Evolutionary conservation across 2,888 invertebrate species (phyloP), one percentile per base, ranked within the genome.

Genomic region (Dorcus hopei): DNA sequence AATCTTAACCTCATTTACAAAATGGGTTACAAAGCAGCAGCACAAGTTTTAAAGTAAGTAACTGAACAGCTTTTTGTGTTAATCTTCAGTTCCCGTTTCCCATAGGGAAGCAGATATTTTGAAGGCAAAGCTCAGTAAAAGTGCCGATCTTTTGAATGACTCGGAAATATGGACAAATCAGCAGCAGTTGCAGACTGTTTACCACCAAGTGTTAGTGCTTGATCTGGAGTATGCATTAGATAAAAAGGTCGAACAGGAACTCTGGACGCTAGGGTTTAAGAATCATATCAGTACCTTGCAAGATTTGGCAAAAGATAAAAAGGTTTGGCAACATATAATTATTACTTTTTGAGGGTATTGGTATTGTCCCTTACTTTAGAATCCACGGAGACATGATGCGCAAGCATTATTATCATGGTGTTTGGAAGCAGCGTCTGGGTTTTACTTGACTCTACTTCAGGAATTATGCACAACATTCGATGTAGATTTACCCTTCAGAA

Each of bases 261-360:
- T 94, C 67, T 94, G 93, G 93, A 93, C 90, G 79, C 83, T 90
- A 69, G 91, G 91, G 52, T 93, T 94, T 80, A 93, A 93, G 77
- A 91, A 91, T 78, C 90, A 91, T 77, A 93, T 94, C 76, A 89
- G 88, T 54, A 83, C 85, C 2, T 77, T 93, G 59, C 93, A 93
- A 74, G 84, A 85, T 52, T 85, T 89, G 68, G 85, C 88, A 11
- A 90, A 90, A 72, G 91, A 93, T 72, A 89, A 88, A 70, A 91
- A 91, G 83, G 90, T 89, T 23, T 16, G 9, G 3, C 14, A 49
- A 39, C 33, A 9, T 8, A 39, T 0, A 14, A 38, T 41, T 23
- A 19, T 38, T 6, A 48, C n/a, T 19, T 14, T 40, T 7, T 41
- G 39, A n/a, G 41, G 39, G 48, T 5, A n/a, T 38, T 42, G 33